phyloP scores from a whole-genome alignment of 2,888 invertebrate genomes.

The Lithophane semibrunnea region DNA sequence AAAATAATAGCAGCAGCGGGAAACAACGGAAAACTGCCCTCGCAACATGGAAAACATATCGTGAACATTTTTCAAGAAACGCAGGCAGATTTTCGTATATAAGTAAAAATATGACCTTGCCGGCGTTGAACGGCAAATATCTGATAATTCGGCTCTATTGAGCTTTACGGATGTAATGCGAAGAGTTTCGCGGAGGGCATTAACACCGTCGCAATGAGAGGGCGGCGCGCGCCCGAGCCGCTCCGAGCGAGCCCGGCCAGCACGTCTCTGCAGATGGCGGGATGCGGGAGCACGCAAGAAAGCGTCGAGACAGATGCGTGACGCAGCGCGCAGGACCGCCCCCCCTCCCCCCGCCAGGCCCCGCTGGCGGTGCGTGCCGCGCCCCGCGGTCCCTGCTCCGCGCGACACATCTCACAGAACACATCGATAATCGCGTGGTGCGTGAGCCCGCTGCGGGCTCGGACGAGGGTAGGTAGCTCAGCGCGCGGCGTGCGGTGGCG shows the following conservation, averaged over 20 bases:
- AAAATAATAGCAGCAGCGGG: not conserved
- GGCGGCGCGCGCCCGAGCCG: conserved; percentile 66
- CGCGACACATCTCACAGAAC: conserved; percentile 83
- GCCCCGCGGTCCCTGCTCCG: conserved; percentile 66
- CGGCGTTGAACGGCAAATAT: conserved; percentile 44
- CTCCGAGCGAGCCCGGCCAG: conserved; percentile 66
- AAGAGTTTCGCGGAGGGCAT: conserved; percentile 72
- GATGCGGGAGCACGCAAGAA: conserved; percentile 86
- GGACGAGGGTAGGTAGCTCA: conserved; percentile 69
- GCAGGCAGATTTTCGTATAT: conserved; percentile 23
- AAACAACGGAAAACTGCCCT: not conserved
- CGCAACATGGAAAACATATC: conserved; percentile 17
- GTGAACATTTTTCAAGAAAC: conserved; percentile 6
- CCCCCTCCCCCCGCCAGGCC: conserved; percentile 67
- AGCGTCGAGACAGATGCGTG: conserved; percentile 88
- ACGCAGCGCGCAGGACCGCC: conserved; percentile 89
- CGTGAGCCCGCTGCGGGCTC: conserved; percentile 82
- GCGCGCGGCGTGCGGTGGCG: conserved; percentile 70
- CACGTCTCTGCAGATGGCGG: conserved; percentile 86
- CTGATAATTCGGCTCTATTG: conserved; percentile 52
- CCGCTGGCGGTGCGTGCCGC: conserved; percentile 62
- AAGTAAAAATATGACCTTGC: conserved; percentile 36
- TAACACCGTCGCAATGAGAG: conserved; percentile 77
- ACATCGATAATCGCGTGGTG: conserved; percentile 88
- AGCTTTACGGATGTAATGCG: conserved; percentile 59